Percentiles rank a stretch among this genome's conserved stretches.
Evolutionary conservation across 2,113 vertebrate species (phyloP).

Genomic region (Nothobranchius furzeri): DNA sequence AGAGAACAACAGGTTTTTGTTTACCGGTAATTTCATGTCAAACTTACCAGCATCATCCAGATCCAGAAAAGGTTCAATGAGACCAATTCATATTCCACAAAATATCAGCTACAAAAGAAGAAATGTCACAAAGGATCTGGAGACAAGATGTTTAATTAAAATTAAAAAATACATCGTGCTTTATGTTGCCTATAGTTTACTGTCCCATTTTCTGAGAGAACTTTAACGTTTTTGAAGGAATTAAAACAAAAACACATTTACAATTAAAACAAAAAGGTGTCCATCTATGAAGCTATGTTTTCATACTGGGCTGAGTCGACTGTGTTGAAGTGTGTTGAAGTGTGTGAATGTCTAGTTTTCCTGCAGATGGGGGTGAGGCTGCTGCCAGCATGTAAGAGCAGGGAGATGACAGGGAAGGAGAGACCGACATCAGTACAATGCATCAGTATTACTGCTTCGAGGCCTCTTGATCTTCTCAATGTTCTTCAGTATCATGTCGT

Average conservation of each 20-base stretch:
- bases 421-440: constrained; percentile 86
- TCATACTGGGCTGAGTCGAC: constrained; percentile 74
- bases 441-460: constrained; percentile 97
- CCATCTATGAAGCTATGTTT: constrained; percentile 57
- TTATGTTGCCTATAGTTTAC: constrained; percentile 44
- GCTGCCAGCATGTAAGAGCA: constrained; percentile 63
- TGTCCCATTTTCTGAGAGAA: constrained; percentile 44
- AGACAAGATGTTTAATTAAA: constrained; percentile 77
- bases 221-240: constrained; percentile 44
- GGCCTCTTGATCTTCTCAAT: constrained; percentile 99
- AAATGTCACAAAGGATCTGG: constrained; percentile 47
- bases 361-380: constrained; percentile 81
- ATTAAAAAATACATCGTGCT: constrained; percentile 69
- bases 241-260: constrained; percentile 75
- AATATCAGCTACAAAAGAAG: constrained; percentile 41
- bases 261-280: constrained; percentile 65
- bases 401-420: constrained; percentile 21
- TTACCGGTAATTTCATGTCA: too few species aligned
- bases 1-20: not conserved
- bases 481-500: constrained; percentile 99
- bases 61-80: not conserved
- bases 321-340: constrained; percentile 77
- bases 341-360: constrained; percentile 73
- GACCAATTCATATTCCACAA: constrained; percentile 14
- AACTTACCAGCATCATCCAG: not conserved